phyloP scores from a whole-genome alignment of 2,797 vertebrate genomes.

The Acipenser ruthenus region DNA sequence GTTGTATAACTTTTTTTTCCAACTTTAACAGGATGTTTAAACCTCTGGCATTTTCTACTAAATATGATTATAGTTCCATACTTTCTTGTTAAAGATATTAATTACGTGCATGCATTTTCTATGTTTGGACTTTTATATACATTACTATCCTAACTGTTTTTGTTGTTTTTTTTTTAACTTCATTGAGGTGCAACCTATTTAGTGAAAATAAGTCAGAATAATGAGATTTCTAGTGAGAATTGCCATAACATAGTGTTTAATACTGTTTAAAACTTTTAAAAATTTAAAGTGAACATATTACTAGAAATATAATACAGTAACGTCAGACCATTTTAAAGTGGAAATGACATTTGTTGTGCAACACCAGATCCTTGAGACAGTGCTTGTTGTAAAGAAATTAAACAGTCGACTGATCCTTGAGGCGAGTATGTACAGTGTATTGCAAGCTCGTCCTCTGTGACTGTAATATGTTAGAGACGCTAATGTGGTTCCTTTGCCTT shows the following conservation, averaged over 20 bases:
- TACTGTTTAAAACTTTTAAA: too few species aligned
- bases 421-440: background rate
- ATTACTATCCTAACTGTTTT: background rate
- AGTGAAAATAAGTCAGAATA: too few species aligned
- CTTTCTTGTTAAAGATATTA: too few species aligned
- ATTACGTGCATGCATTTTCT: conserved; percentile 13
- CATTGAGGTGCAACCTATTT: too few species aligned
- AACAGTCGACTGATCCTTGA: conserved; percentile 34
- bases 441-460: conserved; percentile 44
- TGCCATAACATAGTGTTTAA: too few species aligned
- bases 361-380: conserved; percentile 20
- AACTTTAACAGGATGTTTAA: conserved; percentile 56
- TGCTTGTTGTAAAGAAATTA: conserved; percentile 25
- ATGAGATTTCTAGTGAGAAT: too few species aligned
- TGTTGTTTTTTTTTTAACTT: too few species aligned
- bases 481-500: conserved; percentile 60
- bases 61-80: too few species aligned
- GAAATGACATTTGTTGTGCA: conserved; percentile 24
- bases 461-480: conserved; percentile 51
- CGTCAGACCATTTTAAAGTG: background rate
- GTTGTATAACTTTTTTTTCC: conserved; percentile 57
- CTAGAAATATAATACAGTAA: too few species aligned
- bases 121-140: conserved; percentile 18
- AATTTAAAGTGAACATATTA: too few species aligned
- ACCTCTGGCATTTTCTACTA: too few species aligned